These are phyloP conservation scores for Cydia splendana DNA, from an alignment of 1,140 invertebrate genomes.

Conservation along the genomic window DNA sequence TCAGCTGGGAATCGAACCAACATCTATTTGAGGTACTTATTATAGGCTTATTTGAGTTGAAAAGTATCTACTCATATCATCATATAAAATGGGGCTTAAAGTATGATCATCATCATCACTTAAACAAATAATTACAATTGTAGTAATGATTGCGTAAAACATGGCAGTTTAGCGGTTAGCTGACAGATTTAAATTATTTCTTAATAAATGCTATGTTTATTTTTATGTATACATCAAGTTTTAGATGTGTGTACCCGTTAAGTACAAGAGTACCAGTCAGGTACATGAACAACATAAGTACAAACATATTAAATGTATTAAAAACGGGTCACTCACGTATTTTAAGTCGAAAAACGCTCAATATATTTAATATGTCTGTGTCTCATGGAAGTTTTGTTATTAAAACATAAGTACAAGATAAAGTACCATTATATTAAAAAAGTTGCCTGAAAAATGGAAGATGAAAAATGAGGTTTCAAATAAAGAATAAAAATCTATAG, in stretches of 20 bases:
- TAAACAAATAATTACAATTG: too few species aligned
- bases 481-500: not conserved
- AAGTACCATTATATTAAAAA: not conserved
- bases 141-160: not conserved
- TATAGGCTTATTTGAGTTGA: not conserved
- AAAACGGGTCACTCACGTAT: too few species aligned
- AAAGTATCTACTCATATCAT: not conserved
- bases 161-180: constrained; percentile 29
- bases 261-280: not conserved
- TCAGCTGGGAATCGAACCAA: constrained; percentile 11
- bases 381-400: too few species aligned
- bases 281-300: not conserved
- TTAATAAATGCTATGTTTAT: not conserved
- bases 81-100: not conserved
- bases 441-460: not conserved
- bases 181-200: not conserved
- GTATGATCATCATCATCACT: not conserved
- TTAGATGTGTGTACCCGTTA: not conserved
- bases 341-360: too few species aligned
- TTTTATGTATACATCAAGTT: not conserved
- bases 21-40: not conserved
- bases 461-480: not conserved
- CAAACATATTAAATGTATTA: too few species aligned
- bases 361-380: not conserved
- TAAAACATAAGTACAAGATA: not conserved